Conservation (phyloP, 2,888 invertebrate species). For the Acheta domesticus region DNA sequence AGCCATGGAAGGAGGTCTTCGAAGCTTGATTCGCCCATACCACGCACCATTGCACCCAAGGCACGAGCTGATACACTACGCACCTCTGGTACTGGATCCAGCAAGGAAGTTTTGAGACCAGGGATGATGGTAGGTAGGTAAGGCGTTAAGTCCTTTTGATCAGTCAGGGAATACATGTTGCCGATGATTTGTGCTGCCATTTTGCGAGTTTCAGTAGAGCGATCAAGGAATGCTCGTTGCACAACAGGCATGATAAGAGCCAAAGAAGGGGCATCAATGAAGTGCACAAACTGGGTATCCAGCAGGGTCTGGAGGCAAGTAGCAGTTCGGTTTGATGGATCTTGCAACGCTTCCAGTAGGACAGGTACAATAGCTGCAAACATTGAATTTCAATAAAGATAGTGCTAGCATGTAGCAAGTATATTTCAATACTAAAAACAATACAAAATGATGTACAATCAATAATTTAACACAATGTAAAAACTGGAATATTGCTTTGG, state of each 20-base stretch:
- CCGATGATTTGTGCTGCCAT: constrained; percentile 99
- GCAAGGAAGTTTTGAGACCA: constrained; percentile 87
- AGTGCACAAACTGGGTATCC: constrained; percentile 98
- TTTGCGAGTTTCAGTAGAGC: constrained; percentile 96
- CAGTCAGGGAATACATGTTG: constrained; percentile 98
- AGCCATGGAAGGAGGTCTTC: constrained; percentile 97
- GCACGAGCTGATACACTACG: constrained; percentile 94
- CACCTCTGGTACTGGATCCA: constrained; percentile 97
- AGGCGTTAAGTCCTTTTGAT: constrained; percentile 96
- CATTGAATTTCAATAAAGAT: constrained; percentile 20
- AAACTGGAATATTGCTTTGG: too few species aligned
- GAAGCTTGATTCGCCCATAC: constrained; percentile 94
- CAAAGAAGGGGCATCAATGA: constrained; percentile 97
- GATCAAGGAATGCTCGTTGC: constrained; percentile 93
- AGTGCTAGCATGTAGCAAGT: too few species aligned
- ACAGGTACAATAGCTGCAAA: constrained; percentile 75
- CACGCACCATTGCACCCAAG: constrained; percentile 94
- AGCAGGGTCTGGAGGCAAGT: constrained; percentile 86
- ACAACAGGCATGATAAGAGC: constrained; percentile 99
- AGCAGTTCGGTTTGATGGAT: constrained; percentile 93
- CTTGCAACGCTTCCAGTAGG: constrained; percentile 85
- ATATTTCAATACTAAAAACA: background rate
- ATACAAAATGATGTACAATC: background rate
- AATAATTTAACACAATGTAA: background rate
- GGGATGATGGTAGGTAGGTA: constrained; percentile 96